phyloP scores from a whole-genome alignment of 2,797 vertebrate species.

The Sarcophilus harrisii region DNA sequence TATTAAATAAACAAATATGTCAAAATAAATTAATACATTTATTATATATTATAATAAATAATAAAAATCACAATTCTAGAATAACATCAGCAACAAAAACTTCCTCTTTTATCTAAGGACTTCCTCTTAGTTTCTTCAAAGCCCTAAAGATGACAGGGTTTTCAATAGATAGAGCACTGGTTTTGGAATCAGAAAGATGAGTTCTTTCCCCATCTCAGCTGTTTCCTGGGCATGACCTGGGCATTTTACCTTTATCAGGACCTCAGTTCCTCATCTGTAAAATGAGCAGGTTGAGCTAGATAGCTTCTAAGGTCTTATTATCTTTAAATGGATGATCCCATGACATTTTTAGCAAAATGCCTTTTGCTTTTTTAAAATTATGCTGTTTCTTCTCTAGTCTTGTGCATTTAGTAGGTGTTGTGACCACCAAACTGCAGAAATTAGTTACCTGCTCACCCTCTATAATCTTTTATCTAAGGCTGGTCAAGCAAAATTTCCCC shows the following conservation, averaged over 20 bases:
- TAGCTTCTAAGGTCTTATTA: neutral
- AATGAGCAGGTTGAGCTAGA: neutral
- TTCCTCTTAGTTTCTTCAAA: neutral
- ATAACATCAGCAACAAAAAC: neutral
- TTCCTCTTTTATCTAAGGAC: neutral
- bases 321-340: neutral
- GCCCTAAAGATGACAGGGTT: neutral
- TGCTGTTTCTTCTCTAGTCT: neutral
- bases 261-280: neutral
- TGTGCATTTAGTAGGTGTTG: neutral
- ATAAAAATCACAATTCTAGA: neutral
- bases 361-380: neutral
- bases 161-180: neutral
- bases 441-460: neutral
- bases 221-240: neutral
- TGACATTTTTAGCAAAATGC: neutral
- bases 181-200: neutral
- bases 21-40: no score
- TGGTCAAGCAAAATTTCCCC: fast-evolving
- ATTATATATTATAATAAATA: no score
- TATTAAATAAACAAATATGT: no score
- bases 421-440: neutral
- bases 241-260: neutral
- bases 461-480: neutral
- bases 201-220: neutral